Base-by-base conservation (phyloP, 2,888 invertebrate genomes). In the Lomographa bimaculata region DNA sequence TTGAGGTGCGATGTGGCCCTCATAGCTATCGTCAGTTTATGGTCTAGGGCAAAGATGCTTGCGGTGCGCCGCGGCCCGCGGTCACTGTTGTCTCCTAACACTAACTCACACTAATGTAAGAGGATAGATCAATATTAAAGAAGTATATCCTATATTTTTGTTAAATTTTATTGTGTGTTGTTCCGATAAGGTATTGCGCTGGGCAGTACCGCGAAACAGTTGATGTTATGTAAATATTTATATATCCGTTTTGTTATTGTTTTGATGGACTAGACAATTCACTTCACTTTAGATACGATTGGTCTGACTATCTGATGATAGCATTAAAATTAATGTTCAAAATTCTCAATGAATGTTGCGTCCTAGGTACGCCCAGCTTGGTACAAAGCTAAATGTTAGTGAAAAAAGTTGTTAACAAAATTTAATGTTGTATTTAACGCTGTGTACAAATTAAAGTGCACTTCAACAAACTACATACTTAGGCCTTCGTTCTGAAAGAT, bases 381-480 rank as follows among this genome's bases (percentile, higher is more conserved):
- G 70, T 71, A 64, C 60, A 69, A 66, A 68, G 58, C 64, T 74
- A 74, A 71, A 74, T 71, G 73, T 81, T 81, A 80, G 78, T 73
- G 64, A 74, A 71, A 66, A 57, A 71, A 71, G 73, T 81, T 84
- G 74, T 81, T 81, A 57, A 79, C 72, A 79, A 81, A 83, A 78
- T 69, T 76, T 62, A 78, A 82, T 79, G 74, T 83, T 78, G 77
- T 84, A 81, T 79, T 74, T 63, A 83, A 87, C 86, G 80, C 84
- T 83, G 87, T 89, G 87, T 89, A 87, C 89, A 87, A 89, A 89
- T 81, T 61, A 77, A 89, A 89, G 87, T 89, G 87, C 89, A 89
- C 89, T 89, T 89, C 85, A 77, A 71, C 72, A 71, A 71, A 78
- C 75, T 72, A 73, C 68, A 70, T 72, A 79, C 71, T 76, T 79